A percentile compares a stretch with the other conserved stretches of the same genome.
Conservation (phyloP, 2,888 invertebrate genomes). For the Torymus tubicola region DNA sequence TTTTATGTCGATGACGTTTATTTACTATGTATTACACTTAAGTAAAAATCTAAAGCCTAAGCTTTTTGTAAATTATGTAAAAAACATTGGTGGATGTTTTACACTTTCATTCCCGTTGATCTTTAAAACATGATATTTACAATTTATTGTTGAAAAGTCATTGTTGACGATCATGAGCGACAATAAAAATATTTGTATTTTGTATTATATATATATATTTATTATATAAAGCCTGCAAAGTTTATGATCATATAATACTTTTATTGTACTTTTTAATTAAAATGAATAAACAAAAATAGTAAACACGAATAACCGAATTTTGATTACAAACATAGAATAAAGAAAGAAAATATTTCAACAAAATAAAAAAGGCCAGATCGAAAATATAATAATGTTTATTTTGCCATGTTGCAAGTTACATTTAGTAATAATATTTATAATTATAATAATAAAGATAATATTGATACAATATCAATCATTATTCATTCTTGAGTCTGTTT, state of each 20-base stretch:
- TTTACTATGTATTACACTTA: constrained; percentile 45
- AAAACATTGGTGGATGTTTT: constrained; percentile 51
- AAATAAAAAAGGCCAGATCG: constrained; percentile 66
- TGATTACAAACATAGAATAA: constrained; percentile 51
- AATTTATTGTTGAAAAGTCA: constrained; percentile 50
- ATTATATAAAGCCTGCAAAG: constrained; percentile 38
- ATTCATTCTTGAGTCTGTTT: constrained; percentile 64
- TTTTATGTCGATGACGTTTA: constrained; percentile 40
- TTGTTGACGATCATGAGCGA: constrained; percentile 52
- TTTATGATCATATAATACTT: constrained; percentile 48
- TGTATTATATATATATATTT: constrained; percentile 16
- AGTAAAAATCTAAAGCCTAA: constrained; percentile 52
- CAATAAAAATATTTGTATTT: constrained; percentile 57
- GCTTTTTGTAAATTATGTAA: constrained; percentile 54
- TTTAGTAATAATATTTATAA: constrained; percentile 69
- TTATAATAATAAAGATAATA: constrained; percentile 65
- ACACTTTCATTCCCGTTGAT: constrained; percentile 55
- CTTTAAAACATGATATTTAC: constrained; percentile 55
- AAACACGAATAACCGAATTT: constrained; percentile 25
- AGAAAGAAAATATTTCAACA: constrained; percentile 58
- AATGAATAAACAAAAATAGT: constrained; percentile 24
- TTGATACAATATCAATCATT: constrained; percentile 74
- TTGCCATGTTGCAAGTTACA: constrained; percentile 72
- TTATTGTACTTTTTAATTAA: constrained; percentile 27
- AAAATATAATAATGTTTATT: constrained; percentile 75